Evolutionary conservation across 2,797 vertebrate species (phyloP).

Genomic region (Notamacropus eugenii): DNA sequence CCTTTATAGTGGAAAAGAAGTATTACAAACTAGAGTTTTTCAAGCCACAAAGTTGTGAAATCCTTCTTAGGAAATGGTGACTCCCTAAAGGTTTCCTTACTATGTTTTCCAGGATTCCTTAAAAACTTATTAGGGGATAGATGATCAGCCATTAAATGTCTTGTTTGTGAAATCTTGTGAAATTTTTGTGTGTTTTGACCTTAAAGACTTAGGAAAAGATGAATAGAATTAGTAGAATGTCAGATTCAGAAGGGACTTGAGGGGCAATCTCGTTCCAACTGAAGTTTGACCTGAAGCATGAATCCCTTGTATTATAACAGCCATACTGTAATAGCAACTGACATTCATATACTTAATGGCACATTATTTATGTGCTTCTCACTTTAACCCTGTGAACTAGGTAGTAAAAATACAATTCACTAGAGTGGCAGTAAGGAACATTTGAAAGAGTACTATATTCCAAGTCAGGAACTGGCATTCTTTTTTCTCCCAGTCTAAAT

Average conservation of each 20-base stretch:
- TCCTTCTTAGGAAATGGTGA: neutral
- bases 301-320: neutral
- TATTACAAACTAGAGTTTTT: neutral
- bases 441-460: neutral
- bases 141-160: neutral
- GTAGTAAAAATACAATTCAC: neutral
- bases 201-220: neutral
- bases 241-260: neutral
- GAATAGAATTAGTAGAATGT: neutral
- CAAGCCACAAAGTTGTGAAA: neutral
- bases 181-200: neutral
- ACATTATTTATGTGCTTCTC: neutral
- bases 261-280: neutral
- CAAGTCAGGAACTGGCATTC: neutral
- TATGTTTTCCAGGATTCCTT: neutral
- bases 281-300: neutral
- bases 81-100: neutral
- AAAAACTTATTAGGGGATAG: neutral
- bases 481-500: conserved; percentile 6
- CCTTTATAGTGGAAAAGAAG: neutral
- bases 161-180: neutral
- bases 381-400: neutral
- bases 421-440: neutral
- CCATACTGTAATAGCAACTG: neutral
- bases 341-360: neutral